Conservation (phyloP, 2,888 invertebrate genomes). For the Euzetes globulus region DNA sequence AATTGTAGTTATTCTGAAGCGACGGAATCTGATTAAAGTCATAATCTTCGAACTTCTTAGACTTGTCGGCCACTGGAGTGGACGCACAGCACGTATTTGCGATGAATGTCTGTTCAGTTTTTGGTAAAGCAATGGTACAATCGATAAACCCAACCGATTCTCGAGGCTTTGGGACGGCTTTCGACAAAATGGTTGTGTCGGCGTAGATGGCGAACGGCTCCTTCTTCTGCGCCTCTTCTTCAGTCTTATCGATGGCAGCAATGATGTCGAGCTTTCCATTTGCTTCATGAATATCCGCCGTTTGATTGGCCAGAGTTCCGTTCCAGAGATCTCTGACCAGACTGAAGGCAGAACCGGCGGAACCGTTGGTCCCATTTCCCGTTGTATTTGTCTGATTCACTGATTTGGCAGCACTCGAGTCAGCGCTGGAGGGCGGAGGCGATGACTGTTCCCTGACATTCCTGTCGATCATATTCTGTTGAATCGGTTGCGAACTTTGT, state of each 20-base stretch:
- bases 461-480: neutral
- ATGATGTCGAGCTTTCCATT: neutral
- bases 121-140: neutral
- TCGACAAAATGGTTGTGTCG: conserved; percentile 5
- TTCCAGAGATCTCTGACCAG: conserved; percentile 5
- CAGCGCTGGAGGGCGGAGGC: neutral
- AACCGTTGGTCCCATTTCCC: neutral
- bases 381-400: too few species aligned
- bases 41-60: neutral
- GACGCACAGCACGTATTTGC: neutral
- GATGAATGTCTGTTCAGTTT: neutral
- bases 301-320: conserved; percentile 10
- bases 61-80: conserved; percentile 15
- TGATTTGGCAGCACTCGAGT: neutral
- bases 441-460: too few species aligned
- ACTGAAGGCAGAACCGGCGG: neutral
- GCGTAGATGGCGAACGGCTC: neutral
- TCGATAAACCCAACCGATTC: neutral
- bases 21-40: neutral
- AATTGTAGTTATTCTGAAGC: conserved; percentile 10
- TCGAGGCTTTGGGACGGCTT: neutral
- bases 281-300: neutral
- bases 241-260: neutral
- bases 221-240: neutral
- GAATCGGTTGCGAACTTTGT: neutral